Conservation (phyloP, 2,888 invertebrate genomes). For the Urechis unicinctus region DNA sequence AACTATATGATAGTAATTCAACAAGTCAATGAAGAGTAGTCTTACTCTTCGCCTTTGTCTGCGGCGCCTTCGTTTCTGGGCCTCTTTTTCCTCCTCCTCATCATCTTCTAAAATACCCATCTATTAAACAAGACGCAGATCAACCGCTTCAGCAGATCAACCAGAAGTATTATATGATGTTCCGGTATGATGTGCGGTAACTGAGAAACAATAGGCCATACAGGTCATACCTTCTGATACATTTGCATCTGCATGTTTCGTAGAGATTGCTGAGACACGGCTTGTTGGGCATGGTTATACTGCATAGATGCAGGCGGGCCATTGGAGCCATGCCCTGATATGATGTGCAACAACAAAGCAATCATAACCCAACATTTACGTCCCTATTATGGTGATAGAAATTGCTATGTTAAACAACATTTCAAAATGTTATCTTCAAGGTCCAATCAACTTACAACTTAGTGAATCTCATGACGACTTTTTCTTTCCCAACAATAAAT, state of each 20-base stretch:
- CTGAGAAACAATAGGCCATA: too few relatives aligned
- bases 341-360: neutral
- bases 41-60: neutral
- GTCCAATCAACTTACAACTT: too few relatives aligned
- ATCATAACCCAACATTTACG: neutral
- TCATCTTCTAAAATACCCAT: conserved; percentile 5
- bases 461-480: too few relatives aligned
- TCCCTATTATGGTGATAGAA: neutral
- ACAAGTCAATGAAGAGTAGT: too few relatives aligned
- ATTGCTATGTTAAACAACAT: too few relatives aligned
- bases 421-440: too few relatives aligned
- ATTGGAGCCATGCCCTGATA: neutral
- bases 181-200: neutral
- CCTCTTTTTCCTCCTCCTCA: conserved; percentile 4
- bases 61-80: neutral
- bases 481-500: too few relatives aligned
- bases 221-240: conserved; percentile 4
- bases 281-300: conserved; percentile 3
- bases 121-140: neutral
- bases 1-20: too few relatives aligned
- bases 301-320: conserved; percentile 3
- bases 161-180: too few relatives aligned
- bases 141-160: too few relatives aligned
- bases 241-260: conserved; percentile 6
- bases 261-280: conserved; percentile 1